Base-by-base conservation (phyloP, 2,888 invertebrate species). In the Luperina nickerlii region DNA sequence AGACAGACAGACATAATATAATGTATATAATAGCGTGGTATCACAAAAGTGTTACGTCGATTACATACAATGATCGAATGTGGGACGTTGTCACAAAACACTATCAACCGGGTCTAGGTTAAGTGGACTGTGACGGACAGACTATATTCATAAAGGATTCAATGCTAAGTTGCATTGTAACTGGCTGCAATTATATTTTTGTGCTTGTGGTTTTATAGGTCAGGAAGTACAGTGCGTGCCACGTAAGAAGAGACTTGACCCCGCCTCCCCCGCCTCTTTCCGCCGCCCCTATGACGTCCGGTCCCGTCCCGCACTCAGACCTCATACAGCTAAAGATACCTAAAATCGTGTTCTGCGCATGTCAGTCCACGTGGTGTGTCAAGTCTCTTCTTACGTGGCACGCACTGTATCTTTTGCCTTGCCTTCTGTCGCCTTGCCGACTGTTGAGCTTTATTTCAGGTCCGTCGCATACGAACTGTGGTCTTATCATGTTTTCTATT, bases 31-130 rank as follows among this genome's bases (percentile, higher is more conserved):
- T 66, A 45, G 62, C 32, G 38, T 51, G n/a, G 69, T 60, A 80
- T 73, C 73, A 79, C 69, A 70, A 63, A 73, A 60, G 74, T 45
- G 67, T 76, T 70, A 79, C 38, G 48, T 66, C 42, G 62, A 77
- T 72, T 66, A 72, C 65, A 54, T 70, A 84, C 62, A 84, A 84
- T 81, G 81, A 72, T 71, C 48, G 45, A 74, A 80, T 83, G 76
- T 76, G 63, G 69, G 78, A 42, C 84, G 57, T 60, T 63, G 80
- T 71, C 80, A 80, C 83, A 60, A 84, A 84, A 84, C 69, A 75
- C 72, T 74, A 57, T 48, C 63, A 84, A 67, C 51, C 62, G 42
- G 75, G 79, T 85, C 85, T 85, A 83, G 76, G 77, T 38, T 81
- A 73, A 81, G 18, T 84, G 72, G 73, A 70, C 65, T 74, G 73